Evolutionary conservation across 2,113 vertebrate genomes (phyloP), one percentile per base, ranked within the genome.

Genomic region (Thunnus maccoyii): DNA sequence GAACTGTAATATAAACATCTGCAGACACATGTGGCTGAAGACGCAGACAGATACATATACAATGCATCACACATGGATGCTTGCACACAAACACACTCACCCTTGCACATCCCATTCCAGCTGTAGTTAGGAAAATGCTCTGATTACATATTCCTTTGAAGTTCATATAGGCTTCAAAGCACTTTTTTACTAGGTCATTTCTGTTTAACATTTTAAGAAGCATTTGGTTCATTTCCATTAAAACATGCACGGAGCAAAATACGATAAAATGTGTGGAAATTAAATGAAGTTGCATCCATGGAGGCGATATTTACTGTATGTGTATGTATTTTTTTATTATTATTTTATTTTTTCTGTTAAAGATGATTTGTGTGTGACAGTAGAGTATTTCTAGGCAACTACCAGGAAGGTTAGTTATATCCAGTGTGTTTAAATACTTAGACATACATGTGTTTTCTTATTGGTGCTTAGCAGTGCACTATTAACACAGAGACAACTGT

Each of bases 81-180:
- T 76, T n/a, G 13, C 51, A 65, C 70, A 65, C 55, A 68, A 47
- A 56, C 55, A 60, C 54, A 14, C 48, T 47, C 47, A 44, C 36
- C 41, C 62, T 27, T 18, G 32, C 61, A 70, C 44, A 30, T 32
- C 55, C 54, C 61, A 69, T 46, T 80, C 44, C 54, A 61, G 67
- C 56, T 41, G n/a, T 51, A 57, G 47, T 68, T 57, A 17, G 25
- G 17, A 76, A 84, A 86, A 73, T 36, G 41, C 51, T 51, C 50
- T 36, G 67, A 89, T 91, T 86, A 78, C n/a, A 76, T 64, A 89
- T 87, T 86, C 86, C 73, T 91, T 87, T 91, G 87, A 91, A 87
- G 89, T 87, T 68, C 32, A 73, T 72, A 48, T 14, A 61, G 46
- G 84, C 82, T 88, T 91, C 87, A 88, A 87, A 93, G 85, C 47